A percentile compares a stretch with the other conserved stretches of the same genome.
These are phyloP conservation scores for Sturnus vulgaris DNA, from an alignment of 2,113 vertebrate genomes.

Conservation along the genomic window DNA sequence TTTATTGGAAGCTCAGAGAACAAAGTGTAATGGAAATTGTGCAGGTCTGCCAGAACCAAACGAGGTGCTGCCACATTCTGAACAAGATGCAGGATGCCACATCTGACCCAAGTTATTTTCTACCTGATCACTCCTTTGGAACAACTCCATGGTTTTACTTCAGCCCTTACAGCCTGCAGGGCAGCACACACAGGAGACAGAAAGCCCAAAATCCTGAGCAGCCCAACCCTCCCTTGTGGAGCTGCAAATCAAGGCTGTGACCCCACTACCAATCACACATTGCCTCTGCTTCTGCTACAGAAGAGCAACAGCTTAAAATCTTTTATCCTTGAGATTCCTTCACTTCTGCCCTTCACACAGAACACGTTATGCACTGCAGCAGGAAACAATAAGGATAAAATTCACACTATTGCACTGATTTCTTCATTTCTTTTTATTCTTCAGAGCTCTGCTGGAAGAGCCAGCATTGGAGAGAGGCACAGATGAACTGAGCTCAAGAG, in stretches of 20 bases:
- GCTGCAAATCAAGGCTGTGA: not conserved
- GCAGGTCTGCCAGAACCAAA: not conserved
- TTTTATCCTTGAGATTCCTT: not conserved
- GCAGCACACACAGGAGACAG: not conserved
- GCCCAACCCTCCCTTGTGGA: not conserved
- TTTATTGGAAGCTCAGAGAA: not conserved
- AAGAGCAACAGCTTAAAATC: not conserved
- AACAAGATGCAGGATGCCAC: accelerated
- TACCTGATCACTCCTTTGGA: not conserved
- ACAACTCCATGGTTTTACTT: not conserved
- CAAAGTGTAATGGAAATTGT: not conserved
- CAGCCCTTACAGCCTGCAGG: not conserved
- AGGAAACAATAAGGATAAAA: not conserved
- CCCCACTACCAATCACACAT: not conserved
- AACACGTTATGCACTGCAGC: not conserved
- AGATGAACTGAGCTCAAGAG: not conserved
- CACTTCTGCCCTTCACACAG: not conserved
- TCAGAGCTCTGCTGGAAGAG: not conserved
- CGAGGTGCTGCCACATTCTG: accelerated
- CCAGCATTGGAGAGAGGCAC: not conserved
- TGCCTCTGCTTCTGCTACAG: not conserved
- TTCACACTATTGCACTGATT: not conserved
- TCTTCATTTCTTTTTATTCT: slow-evolving; percentile 5
- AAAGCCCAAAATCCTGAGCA: not conserved
- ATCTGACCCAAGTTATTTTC: not conserved